Percentiles rank a stretch among this genome's conserved stretches.
Conservation (phyloP, 1,140 invertebrate species). For the Pollicipes pollicipes region DNA sequence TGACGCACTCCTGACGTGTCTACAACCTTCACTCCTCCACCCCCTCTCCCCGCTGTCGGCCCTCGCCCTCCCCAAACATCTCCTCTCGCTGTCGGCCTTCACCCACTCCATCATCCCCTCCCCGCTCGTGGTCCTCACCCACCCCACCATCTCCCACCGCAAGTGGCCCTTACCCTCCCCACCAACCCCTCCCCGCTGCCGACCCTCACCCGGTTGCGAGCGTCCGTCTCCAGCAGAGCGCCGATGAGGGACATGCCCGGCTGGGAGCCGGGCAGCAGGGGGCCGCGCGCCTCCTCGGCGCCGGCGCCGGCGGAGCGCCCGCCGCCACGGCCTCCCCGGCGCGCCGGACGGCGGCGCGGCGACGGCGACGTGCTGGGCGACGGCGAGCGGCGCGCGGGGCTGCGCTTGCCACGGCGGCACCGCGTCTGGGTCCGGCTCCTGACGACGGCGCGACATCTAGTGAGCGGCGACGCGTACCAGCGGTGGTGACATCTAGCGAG, state of each 20-base stretch:
- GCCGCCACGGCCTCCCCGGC: neutral
- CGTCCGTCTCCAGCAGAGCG: neutral
- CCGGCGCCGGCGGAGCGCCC: neutral
- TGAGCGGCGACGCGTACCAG: too few relatives aligned
- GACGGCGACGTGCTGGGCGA: neutral
- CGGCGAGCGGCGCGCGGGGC: neutral
- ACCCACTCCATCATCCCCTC: too few relatives aligned
- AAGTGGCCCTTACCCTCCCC: too few relatives aligned
- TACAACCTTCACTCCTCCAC: too few relatives aligned
- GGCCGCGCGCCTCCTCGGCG: neutral
- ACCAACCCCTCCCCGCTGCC: too few relatives aligned
- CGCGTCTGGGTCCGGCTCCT: neutral
- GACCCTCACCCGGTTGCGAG: neutral
- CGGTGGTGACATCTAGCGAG: too few relatives aligned
- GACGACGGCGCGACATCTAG: neutral
- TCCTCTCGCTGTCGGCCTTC: too few relatives aligned
- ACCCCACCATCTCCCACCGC: too few relatives aligned
- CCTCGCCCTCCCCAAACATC: too few relatives aligned
- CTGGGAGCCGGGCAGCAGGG: neutral
- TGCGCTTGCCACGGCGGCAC: conserved; percentile 1
- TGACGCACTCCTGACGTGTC: too few relatives aligned
- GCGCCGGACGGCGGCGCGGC: neutral
- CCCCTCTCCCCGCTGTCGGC: too few relatives aligned
- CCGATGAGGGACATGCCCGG: neutral
- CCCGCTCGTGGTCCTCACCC: too few relatives aligned